Percentiles rank a stretch among this genome's conserved stretches.
Evolutionary conservation across 2,888 invertebrate species (phyloP).

Genomic region (Leistus spinibarbis): DNA sequence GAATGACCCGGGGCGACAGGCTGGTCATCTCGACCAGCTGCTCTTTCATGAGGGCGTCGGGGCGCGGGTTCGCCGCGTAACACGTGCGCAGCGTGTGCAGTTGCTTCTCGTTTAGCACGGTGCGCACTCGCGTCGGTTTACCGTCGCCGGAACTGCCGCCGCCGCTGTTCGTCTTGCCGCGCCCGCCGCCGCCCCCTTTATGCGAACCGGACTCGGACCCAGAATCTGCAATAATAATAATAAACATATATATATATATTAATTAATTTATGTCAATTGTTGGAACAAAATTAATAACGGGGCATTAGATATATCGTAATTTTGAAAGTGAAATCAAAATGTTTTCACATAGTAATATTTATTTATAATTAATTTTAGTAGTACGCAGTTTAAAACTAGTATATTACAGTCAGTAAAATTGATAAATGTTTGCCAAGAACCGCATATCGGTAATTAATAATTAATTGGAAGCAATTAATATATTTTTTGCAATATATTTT

Average conservation of each 20-base stretch:
- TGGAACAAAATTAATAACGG: not conserved
- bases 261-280: not conserved
- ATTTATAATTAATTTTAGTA: too few species aligned
- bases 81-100: constrained; percentile 96
- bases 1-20: constrained; percentile 94
- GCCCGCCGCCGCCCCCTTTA: constrained; percentile 64
- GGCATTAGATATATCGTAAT: too few species aligned
- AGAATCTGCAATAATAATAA: constrained; percentile 71
- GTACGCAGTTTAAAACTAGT: too few species aligned
- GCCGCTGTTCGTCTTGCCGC: constrained; percentile 61
- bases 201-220: constrained; percentile 90
- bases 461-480: too few species aligned
- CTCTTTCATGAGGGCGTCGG: constrained; percentile 99
- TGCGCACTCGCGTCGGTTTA: constrained; percentile 97
- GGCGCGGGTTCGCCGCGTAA: constrained; percentile 96
- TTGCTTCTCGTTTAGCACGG: constrained; percentile 98
- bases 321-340: too few species aligned
- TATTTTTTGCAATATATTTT: too few species aligned
- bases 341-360: too few species aligned
- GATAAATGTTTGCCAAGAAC: too few species aligned
- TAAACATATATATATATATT: too few species aligned
- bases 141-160: constrained; percentile 73
- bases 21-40: constrained; percentile 99
- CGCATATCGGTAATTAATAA: too few species aligned
- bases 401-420: too few species aligned